Conservation (phyloP, 2,888 invertebrate genomes). For the Ptychoptera albimana region DNA sequence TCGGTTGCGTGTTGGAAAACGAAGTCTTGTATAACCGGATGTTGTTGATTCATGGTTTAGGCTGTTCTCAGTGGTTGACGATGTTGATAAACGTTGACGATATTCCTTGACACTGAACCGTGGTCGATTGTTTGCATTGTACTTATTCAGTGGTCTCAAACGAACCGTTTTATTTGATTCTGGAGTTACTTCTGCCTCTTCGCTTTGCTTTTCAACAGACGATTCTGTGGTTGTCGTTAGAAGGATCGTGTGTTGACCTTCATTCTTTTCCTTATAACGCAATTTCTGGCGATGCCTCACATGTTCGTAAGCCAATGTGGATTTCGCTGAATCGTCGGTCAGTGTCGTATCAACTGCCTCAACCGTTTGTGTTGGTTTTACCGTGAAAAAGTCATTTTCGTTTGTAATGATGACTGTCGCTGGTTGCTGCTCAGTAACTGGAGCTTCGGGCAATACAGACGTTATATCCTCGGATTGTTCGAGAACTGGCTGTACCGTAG, state of each 20-base stretch:
- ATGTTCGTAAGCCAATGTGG: neutral
- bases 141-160: constrained; percentile 29
- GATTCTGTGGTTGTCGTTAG: neutral
- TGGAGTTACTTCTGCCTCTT: neutral
- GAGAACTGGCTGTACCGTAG: no score
- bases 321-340: neutral
- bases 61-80: constrained; percentile 17
- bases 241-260: neutral
- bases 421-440: no score
- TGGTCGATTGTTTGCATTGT: constrained; percentile 42
- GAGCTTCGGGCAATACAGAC: no score
- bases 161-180: constrained; percentile 2
- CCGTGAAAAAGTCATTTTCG: no score
- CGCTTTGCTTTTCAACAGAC: neutral
- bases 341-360: neutral
- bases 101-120: constrained; percentile 65
- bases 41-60: constrained; percentile 13
- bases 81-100: constrained; percentile 43
- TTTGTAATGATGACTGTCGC: no score
- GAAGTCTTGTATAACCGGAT: constrained; percentile 6
- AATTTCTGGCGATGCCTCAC: constrained; percentile 4
- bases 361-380: no score
- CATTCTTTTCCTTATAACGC: constrained; percentile 5
- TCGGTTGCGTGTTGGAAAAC: constrained; percentile 11
- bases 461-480: no score